Evolutionary conservation across 2,113 vertebrate species (phyloP), one percentile per base, ranked within the genome.

Genomic region (Aix galericulata): DNA sequence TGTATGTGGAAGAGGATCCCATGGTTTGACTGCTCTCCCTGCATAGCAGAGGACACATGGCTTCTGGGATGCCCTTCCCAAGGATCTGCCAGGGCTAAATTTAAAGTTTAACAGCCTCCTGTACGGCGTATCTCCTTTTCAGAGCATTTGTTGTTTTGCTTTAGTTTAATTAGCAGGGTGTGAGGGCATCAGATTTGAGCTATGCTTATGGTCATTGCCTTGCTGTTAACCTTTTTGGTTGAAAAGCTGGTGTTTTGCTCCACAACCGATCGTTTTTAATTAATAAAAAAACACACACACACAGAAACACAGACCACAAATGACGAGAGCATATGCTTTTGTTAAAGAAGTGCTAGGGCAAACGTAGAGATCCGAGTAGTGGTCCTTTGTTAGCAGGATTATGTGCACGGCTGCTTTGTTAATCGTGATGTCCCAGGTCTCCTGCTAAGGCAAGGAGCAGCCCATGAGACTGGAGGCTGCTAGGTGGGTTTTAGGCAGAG

Each of bases 61-160:
- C 78, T 75, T 84, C 71, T 75, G 74, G 60, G 66, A n/a, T 81
- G 52, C 48, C 81, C 62, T 91, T 93, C 73, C 77, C 29, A 46
- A 63, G 87, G 66, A 76, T 87, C 62, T 96, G 58, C 62, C 53
- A 79, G 74, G 48, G 42, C 78, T 95, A 79, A 87, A 91, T 94
- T 76, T 86, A 77, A 86, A 74, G 40, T 71, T 53, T 22, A 74
- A 73, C 32, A 90, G 11, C 42, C 71, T 63, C 8, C 22, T 2
- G 27, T 44, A 50, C 12, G 88, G 56, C 87, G 74, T 73, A 77
- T 74, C 73, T 79, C 50, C 58, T 92, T 50, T 40, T 56, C 9
- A 26, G n/a, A 66, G 42, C n/a, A 13, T 78, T 90, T 76, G 73
- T 63, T 76, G 32, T 55, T 89, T 75, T 75, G 18, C 48, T 89